Conservation (phyloP, 1,140 invertebrate species). For the Capitella teleta region DNA sequence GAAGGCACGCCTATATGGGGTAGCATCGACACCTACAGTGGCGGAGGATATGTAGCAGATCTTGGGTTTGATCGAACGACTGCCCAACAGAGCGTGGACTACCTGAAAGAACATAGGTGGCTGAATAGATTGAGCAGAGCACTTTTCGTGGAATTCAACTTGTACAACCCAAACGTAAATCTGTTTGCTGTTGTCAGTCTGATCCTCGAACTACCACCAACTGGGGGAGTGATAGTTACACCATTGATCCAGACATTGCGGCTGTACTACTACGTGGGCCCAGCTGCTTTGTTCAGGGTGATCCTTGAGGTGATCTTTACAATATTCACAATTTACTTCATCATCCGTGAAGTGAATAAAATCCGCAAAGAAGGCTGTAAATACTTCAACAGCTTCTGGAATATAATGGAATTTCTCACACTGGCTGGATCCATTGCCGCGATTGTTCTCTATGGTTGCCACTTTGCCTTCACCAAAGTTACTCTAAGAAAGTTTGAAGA, state of each 20-base stretch:
- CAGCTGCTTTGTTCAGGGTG: conserved; percentile 6
- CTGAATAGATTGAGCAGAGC: conserved; percentile 48
- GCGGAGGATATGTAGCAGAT: conserved; percentile 15
- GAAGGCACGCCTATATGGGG: background rate
- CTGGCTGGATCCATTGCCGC: conserved; percentile 23
- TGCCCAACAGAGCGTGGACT: background rate
- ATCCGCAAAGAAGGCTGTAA: conserved; percentile 15
- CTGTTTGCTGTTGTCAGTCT: conserved; percentile 47
- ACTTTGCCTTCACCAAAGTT: conserved; percentile 18
- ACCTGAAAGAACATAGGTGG: conserved; percentile 49
- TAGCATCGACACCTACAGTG: conserved; percentile 5
- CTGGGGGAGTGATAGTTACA: conserved; percentile 50
- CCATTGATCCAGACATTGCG: conserved; percentile 5
- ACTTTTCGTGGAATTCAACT: conserved; percentile 54
- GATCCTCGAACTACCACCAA: conserved; percentile 52
- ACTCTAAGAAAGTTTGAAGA: conserved; percentile 21
- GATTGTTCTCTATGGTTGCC: conserved; percentile 25
- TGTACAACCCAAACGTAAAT: conserved; percentile 59
- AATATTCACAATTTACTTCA: conserved; percentile 10
- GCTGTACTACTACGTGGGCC: conserved; percentile 10
- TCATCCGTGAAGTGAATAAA: conserved; percentile 9
- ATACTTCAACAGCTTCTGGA: conserved; percentile 36
- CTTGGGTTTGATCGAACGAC: conserved; percentile 6
- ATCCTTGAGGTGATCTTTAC: conserved; percentile 12
- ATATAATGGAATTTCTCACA: conserved; percentile 28